These are phyloP conservation scores for Pocillopora meandrina DNA, from an alignment of 92 coral and sea anemone species.

Conservation along the genomic window DNA sequence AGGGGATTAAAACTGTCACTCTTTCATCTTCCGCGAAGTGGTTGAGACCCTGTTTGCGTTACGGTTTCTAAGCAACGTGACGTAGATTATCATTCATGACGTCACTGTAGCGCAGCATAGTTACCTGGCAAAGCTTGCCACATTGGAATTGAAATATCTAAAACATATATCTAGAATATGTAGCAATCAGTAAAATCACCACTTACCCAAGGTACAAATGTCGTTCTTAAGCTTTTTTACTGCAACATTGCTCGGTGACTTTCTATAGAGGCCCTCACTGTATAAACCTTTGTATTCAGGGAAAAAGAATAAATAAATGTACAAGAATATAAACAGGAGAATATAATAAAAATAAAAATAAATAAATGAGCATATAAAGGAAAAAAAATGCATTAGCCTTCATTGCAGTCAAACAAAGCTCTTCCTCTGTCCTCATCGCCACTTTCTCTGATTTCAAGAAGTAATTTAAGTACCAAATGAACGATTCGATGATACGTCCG, in stretches of 20 bases:
- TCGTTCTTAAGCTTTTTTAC: conserved; percentile 85
- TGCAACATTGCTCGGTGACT: conserved; percentile 85
- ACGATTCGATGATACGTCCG: too few species aligned
- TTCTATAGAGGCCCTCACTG: conserved; percentile 92
- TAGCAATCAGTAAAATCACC: background rate
- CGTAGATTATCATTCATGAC: background rate
- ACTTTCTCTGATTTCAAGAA: too few species aligned
- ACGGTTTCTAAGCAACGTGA: background rate
- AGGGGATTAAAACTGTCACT: background rate
- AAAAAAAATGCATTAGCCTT: background rate
- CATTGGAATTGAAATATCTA: too few species aligned
- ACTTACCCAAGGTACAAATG: conserved; percentile 70
- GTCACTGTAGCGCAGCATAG: background rate
- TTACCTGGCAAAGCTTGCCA: background rate
- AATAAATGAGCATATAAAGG: background rate
- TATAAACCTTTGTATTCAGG: conserved; percentile 66
- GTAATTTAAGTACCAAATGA: too few species aligned
- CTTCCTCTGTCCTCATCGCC: too few species aligned
- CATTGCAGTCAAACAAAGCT: too few species aligned
- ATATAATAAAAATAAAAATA: too few species aligned
- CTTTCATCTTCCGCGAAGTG: background rate
- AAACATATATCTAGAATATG: too few species aligned
- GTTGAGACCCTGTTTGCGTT: background rate
- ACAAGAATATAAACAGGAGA: too few species aligned
- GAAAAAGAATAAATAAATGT: background rate